phyloP scores from a whole-genome alignment of 2,113 vertebrate species.

The Nyctereutes procyonoides region DNA sequence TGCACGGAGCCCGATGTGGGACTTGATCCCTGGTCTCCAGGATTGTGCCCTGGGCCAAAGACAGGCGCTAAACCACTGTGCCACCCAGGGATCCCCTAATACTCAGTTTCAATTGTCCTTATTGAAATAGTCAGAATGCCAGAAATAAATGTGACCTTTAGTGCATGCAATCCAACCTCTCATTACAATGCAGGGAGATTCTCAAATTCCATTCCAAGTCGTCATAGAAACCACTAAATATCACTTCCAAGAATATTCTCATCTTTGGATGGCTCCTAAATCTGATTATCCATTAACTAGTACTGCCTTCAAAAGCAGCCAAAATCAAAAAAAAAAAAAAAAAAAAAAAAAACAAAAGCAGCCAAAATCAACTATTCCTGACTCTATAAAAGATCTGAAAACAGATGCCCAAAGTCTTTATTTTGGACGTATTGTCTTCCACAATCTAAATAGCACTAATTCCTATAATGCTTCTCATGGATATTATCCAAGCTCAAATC shows the following conservation, averaged over 20 bases:
- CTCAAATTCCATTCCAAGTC: background rate
- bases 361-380: background rate
- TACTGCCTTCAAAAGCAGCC: background rate
- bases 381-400: background rate
- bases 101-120: background rate
- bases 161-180: background rate
- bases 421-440: background rate
- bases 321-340: too few relatives aligned
- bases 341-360: too few relatives aligned
- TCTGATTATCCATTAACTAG: background rate
- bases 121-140: background rate
- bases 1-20: too few relatives aligned
- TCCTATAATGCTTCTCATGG: background rate
- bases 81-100: too few relatives aligned
- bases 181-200: background rate
- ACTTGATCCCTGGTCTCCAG: too few relatives aligned
- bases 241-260: background rate
- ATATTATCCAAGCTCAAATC: background rate
- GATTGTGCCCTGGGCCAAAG: too few relatives aligned
- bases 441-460: slow-evolving; percentile 24
- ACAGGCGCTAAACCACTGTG: too few relatives aligned
- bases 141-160: background rate
- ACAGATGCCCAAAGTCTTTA: background rate
- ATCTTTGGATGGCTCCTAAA: background rate
- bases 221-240: background rate